A percentile compares a stretch with the other conserved stretches of the same genome.
phyloP scores from a whole-genome alignment of 2,113 vertebrate species.

The Meriones unguiculatus region DNA sequence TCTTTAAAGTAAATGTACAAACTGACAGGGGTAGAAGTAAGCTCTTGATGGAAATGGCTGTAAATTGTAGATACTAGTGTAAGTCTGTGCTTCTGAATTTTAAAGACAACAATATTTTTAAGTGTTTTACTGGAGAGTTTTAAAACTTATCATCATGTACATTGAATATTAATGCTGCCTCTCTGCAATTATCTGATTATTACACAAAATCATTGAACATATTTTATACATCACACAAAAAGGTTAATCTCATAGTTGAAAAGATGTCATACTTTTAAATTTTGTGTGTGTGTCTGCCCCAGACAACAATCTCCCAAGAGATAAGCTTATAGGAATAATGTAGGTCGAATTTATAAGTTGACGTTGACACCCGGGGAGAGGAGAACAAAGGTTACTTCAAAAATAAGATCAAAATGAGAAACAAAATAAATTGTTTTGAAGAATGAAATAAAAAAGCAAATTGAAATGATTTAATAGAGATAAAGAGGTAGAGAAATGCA shows the following conservation, averaged over 20 bases:
- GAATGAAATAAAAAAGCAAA: slow-evolving; percentile 37
- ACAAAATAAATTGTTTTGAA: slow-evolving; percentile 35
- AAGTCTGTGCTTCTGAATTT: slow-evolving; percentile 41
- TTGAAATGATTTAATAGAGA: neutral
- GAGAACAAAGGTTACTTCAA: slow-evolving; percentile 48
- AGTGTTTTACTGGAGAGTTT: slow-evolving; percentile 48
- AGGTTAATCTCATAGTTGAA: slow-evolving; percentile 51
- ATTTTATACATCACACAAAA: slow-evolving; percentile 63
- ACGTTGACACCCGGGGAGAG: slow-evolving; percentile 23
- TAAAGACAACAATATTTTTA: slow-evolving; percentile 43
- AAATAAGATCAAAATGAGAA: slow-evolving; percentile 37
- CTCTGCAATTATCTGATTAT: slow-evolving; percentile 44
- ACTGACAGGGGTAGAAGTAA: neutral
- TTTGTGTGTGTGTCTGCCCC: neutral
- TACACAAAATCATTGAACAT: slow-evolving; percentile 51
- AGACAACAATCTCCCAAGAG: slow-evolving; percentile 50
- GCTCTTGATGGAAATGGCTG: neutral
- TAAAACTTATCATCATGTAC: slow-evolving; percentile 47
- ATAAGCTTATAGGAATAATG: slow-evolving; percentile 47
- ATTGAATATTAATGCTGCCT: neutral
- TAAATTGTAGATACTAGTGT: slow-evolving; percentile 15
- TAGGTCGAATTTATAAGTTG: slow-evolving; percentile 3
- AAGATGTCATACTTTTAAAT: slow-evolving; percentile 55
- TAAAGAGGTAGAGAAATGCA: slow-evolving; percentile 28
- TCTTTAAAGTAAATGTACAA: slow-evolving; percentile 15